These are phyloP conservation scores for Urocolius indicus DNA, from an alignment of 2,113 vertebrate species.

Conservation along the genomic window DNA sequence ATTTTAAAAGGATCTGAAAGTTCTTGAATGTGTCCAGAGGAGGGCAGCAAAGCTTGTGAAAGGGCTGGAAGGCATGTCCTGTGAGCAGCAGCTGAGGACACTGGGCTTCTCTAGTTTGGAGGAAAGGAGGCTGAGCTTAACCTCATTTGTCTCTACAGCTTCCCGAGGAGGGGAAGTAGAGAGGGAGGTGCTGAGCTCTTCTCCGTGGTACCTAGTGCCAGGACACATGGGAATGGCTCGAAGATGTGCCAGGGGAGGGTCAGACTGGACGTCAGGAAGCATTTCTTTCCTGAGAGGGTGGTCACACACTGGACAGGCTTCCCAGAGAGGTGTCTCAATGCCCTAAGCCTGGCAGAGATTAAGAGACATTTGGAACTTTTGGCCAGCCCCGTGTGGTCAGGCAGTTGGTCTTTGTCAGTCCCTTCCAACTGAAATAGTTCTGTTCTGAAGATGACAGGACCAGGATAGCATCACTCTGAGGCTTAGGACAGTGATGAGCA, in stretches of 20 bases:
- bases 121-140: neutral
- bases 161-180: neutral
- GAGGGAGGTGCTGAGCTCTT: neutral
- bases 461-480: neutral
- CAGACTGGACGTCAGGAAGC: too few species aligned
- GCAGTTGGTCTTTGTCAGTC: neutral
- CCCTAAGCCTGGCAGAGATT: neutral
- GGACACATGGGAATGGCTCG: neutral
- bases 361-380: neutral
- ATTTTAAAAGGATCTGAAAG: neutral
- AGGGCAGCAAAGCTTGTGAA: too few species aligned
- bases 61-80: neutral
- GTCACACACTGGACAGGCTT: neutral
- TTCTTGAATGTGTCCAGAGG: neutral
- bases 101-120: neutral
- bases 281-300: neutral
- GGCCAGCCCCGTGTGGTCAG: neutral
- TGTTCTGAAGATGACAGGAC: neutral
- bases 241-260: neutral
- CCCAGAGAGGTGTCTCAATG: neutral
- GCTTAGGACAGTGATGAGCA: neutral
- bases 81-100: neutral
- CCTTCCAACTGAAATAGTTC: neutral
- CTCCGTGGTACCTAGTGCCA: neutral
- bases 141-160: too few species aligned